A percentile compares a stretch with the other conserved stretches of the same genome.
These are phyloP conservation scores for Wasmannia auropunctata DNA, from an alignment of 1,140 invertebrate genomes.

Conservation along the genomic window DNA sequence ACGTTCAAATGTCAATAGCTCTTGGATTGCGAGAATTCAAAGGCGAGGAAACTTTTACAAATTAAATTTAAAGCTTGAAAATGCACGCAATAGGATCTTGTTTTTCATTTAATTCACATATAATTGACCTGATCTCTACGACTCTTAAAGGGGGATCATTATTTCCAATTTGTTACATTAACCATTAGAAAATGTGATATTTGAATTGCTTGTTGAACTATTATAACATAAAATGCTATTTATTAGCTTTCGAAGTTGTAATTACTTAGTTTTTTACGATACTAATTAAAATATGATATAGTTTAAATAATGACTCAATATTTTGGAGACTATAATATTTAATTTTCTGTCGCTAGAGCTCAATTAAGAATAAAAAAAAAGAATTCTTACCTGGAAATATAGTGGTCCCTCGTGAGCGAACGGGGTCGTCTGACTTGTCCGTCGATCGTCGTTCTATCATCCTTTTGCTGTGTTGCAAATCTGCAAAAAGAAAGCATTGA, in stretches of 20 bases:
- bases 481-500: constrained; percentile 50
- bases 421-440: constrained; percentile 78
- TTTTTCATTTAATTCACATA: background rate
- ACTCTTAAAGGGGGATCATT: background rate
- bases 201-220: background rate
- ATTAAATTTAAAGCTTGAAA: background rate
- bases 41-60: background rate
- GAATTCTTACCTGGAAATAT: constrained; percentile 78
- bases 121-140: background rate
- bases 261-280: background rate
- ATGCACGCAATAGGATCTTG: background rate
- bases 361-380: background rate
- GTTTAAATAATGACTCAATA: background rate
- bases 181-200: background rate
- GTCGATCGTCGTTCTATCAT: constrained; percentile 77
- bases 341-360: background rate
- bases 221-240: background rate
- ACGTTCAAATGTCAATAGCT: background rate
- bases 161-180: background rate
- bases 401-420: constrained; percentile 80
- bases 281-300: background rate
- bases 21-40: background rate
- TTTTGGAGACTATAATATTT: background rate
- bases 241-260: background rate
- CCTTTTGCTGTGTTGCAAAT: constrained; percentile 74